A percentile compares a stretch with the other conserved stretches of the same genome.
phyloP scores from a whole-genome alignment of 2,113 vertebrate genomes.

The Anas platyrhynchos region DNA sequence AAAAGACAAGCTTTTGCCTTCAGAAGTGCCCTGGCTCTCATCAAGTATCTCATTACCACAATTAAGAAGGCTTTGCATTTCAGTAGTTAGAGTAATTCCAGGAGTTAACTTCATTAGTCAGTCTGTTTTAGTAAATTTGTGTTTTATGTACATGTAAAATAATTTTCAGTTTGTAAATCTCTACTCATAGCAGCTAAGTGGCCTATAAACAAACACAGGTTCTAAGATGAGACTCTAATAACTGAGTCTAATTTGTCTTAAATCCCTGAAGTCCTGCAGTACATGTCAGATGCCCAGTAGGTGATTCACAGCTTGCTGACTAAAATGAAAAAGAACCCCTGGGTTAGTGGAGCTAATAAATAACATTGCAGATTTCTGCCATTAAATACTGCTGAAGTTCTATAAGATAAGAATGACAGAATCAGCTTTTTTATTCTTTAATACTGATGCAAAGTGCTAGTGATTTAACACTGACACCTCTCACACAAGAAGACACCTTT shows the following conservation, averaged over 20 bases:
- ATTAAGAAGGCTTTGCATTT: slow-evolving; percentile 54
- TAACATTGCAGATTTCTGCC: slow-evolving; percentile 45
- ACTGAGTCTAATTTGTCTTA: slow-evolving; percentile 51
- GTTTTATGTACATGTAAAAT: neutral
- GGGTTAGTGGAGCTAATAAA: slow-evolving; percentile 63
- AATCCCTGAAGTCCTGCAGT: slow-evolving; percentile 48
- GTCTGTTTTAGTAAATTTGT: slow-evolving; percentile 13
- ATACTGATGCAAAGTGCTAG: neutral
- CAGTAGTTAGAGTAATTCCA: slow-evolving; percentile 35
- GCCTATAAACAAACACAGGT: slow-evolving; percentile 45
- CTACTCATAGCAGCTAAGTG: slow-evolving; percentile 9
- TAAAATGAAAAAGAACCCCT: slow-evolving; percentile 61
- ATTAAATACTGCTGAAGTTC: slow-evolving; percentile 23
- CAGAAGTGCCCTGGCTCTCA: slow-evolving; percentile 22
- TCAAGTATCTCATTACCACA: slow-evolving; percentile 51
- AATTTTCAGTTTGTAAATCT: slow-evolving; percentile 37
- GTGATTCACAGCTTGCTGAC: slow-evolving; percentile 68
- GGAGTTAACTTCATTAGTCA: slow-evolving; percentile 52
- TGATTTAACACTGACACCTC: neutral
- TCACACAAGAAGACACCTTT: neutral
- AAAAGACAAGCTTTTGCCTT: neutral
- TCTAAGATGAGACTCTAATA: slow-evolving; percentile 48
- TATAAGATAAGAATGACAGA: slow-evolving; percentile 14
- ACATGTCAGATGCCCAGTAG: slow-evolving; percentile 33
- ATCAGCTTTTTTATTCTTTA: slow-evolving; percentile 28